Conservation (phyloP, 2,113 vertebrate species). For the Lepus timidus region DNA sequence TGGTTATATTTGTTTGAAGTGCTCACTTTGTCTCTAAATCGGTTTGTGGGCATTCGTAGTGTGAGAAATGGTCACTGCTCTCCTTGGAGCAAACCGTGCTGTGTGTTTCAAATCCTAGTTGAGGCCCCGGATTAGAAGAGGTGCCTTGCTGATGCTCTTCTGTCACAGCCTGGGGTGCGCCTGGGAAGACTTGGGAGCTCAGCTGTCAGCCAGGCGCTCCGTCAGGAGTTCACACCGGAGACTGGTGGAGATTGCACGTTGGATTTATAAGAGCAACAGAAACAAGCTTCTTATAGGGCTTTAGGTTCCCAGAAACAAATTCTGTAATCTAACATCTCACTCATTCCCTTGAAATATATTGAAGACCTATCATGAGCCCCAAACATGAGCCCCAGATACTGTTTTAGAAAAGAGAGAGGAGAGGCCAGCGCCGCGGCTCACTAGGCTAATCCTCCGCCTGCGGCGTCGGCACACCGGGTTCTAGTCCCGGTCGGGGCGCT, state of each 20-base stretch:
- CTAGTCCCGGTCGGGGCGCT: too few relatives aligned
- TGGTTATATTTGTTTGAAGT: neutral
- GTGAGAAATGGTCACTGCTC: neutral
- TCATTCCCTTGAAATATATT: neutral
- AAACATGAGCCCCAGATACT: neutral
- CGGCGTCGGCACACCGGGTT: too few relatives aligned
- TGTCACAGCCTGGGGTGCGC: neutral
- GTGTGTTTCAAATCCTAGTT: neutral
- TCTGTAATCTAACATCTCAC: neutral
- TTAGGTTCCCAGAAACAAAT: neutral
- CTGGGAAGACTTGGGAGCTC: neutral
- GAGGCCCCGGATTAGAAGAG: neutral
- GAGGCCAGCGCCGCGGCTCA: too few relatives aligned
- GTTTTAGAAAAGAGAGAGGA: neutral
- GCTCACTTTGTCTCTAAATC: neutral
- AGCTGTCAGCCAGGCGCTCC: conserved; percentile 37
- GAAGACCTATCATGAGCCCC: neutral
- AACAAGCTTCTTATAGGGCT: neutral
- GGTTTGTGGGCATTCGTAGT: neutral
- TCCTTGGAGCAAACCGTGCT: neutral
- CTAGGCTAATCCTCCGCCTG: too few relatives aligned
- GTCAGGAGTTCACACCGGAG: neutral
- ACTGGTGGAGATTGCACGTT: neutral
- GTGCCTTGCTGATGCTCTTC: neutral
- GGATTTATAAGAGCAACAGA: neutral